These are phyloP conservation scores for Gambusia yucatana DNA, from an alignment of 2,797 vertebrate species.

Conservation along the genomic window DNA sequence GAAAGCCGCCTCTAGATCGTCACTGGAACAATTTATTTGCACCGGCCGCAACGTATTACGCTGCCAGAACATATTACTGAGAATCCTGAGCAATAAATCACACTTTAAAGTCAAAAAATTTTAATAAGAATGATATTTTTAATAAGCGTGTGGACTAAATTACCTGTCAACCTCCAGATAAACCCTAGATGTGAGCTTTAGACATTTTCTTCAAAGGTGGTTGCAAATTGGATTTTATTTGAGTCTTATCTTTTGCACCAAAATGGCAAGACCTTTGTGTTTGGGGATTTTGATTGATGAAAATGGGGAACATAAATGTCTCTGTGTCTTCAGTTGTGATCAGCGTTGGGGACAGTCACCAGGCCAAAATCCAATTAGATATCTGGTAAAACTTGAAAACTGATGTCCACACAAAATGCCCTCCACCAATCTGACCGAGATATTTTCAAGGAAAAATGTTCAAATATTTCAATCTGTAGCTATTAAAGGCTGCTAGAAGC, in stretches of 20 bases:
- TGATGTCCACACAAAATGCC: background rate
- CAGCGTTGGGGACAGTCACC: background rate
- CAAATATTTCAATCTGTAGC: background rate
- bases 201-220: constrained; percentile 9
- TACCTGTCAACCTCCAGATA: constrained; percentile 26
- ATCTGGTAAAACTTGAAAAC: background rate
- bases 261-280: constrained; percentile 5
- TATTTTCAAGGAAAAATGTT: background rate
- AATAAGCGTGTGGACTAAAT: constrained; percentile 48
- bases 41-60: constrained; percentile 59
- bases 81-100: constrained; percentile 50
- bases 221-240: constrained; percentile 8
- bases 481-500: background rate
- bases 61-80: constrained; percentile 28
- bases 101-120: constrained; percentile 65
- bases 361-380: background rate
- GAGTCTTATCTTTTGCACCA: constrained; percentile 3
- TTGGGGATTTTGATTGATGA: background rate
- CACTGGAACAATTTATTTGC: constrained; percentile 66
- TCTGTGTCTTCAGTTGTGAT: background rate
- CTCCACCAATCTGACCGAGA: background rate
- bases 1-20: constrained; percentile 58
- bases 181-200: constrained; percentile 8
- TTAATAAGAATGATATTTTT: constrained; percentile 51
- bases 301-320: background rate